Evolutionary conservation across 2,113 vertebrate species (phyloP), one percentile per base, ranked within the genome.

Genomic region (Sus scrofa): DNA sequence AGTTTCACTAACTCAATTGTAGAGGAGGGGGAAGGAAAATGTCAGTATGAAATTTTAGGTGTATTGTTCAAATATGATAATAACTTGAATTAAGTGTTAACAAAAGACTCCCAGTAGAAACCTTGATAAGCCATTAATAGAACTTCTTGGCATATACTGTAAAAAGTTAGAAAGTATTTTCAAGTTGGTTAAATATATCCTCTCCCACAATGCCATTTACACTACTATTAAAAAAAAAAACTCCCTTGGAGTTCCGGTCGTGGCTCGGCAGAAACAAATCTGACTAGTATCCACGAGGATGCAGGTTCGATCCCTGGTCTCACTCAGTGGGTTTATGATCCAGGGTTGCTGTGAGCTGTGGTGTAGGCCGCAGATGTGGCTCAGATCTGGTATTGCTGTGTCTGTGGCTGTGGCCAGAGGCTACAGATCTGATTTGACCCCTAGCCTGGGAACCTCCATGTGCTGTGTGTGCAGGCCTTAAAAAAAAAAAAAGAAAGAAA

Each of bases 151-250:
- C 7, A 84, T 20, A 62, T 30, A 65, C 12, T 54, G 60, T 85
- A 84, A 92, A 83, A 77, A 63, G 62, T 27, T 34, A 73, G 77
- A 94, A 96, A 93, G 86, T 34, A 89, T 5, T 93, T 96, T 90
- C 19, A 71, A 74, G 56, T 71, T 91, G 50, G 75, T 84, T 70
- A 96, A 88, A 63, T 89, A 14, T 7, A 62, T 86, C 30, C 2
- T 62, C 32, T 3, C 16, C 18, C 26, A 83, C 27, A 52, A 62
- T 81, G 63, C 56, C 20, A 95, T 34, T 68, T 56, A 54, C 6
- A 65, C 1, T 87, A 89, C n/a, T 78, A 95, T 27, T 16, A 77
- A 79, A 78, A 44, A 79, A 78, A 44, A 58, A 86, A 81, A 58
- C 52, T 56, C 81, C 70, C 9, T 96, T 44, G 44, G 44, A 44